phyloP scores from a whole-genome alignment of 2,888 invertebrate species.

The Thera britannica region DNA sequence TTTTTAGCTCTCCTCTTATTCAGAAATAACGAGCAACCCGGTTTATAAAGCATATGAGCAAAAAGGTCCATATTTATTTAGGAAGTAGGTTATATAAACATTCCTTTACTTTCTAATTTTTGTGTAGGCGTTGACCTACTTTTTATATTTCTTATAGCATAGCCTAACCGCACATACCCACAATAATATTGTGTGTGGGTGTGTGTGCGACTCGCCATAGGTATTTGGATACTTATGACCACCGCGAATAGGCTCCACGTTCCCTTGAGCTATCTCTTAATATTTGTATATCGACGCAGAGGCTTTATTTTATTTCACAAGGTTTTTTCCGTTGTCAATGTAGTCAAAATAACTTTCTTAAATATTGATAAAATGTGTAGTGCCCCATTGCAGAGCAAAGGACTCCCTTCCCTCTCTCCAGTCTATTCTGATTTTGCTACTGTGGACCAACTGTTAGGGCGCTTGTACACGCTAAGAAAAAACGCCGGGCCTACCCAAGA shows the following conservation, averaged over 20 bases:
- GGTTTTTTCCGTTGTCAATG: neutral
- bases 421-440: too few relatives aligned
- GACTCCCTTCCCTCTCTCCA: too few relatives aligned
- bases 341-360: too few relatives aligned
- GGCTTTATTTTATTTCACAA: neutral
- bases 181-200: too few relatives aligned
- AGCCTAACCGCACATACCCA: too few relatives aligned
- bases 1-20: slow-evolving; percentile 25
- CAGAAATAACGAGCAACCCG: slow-evolving; percentile 31
- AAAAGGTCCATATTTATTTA: slow-evolving; percentile 40
- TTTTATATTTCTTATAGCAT: slow-evolving; percentile 11
- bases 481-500: too few relatives aligned
- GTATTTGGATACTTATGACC: too few relatives aligned
- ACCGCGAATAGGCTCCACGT: neutral
- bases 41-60: slow-evolving; percentile 28
- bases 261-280: neutral
- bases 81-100: slow-evolving; percentile 38
- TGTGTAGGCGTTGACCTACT: slow-evolving; percentile 34
- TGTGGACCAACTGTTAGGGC: too few relatives aligned
- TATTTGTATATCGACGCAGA: neutral
- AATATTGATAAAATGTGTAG: too few relatives aligned
- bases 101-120: slow-evolving; percentile 33
- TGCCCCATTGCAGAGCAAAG: too few relatives aligned
- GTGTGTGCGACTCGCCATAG: too few relatives aligned
- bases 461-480: too few relatives aligned